A percentile compares a stretch with the other conserved stretches of the same genome.
These are phyloP conservation scores for Aplidium turbinatum DNA, from an alignment of 23 tunicate genomes.

Conservation along the genomic window DNA sequence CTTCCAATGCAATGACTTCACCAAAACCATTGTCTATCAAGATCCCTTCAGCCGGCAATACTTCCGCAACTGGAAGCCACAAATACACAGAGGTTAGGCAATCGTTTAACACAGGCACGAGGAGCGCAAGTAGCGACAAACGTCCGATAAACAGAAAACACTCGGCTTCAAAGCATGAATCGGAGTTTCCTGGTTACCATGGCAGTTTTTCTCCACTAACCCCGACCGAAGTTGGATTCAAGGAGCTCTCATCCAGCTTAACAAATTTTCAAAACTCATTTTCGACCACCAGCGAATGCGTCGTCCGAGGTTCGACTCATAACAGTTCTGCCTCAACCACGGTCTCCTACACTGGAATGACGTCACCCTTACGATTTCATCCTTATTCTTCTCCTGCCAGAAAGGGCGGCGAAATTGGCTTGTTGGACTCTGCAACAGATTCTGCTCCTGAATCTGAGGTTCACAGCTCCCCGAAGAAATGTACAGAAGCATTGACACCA, in stretches of 20 bases:
- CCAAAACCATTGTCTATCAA: slow-evolving; percentile 15
- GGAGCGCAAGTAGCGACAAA: no score
- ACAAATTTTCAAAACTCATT: not conserved
- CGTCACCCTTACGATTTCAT: not conserved
- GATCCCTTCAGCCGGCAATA: no score
- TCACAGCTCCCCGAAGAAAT: no score
- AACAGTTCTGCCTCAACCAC: no score
- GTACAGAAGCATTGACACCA: not conserved
- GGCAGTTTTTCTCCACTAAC: slow-evolving; percentile 82
- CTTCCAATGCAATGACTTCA: not conserved
- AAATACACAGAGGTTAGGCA: no score
- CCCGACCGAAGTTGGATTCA: slow-evolving; percentile 49
- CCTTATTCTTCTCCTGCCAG: not conserved
- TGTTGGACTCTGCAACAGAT: slow-evolving; percentile 76
- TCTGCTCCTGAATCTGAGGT: slow-evolving; percentile 76
- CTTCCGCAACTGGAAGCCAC: no score
- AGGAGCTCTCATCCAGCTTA: not conserved
- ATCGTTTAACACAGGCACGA: no score
- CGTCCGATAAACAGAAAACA: no score
- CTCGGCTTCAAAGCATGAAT: no score
- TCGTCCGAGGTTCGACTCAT: not conserved
- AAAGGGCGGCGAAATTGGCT: not conserved
- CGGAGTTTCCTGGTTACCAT: no score
- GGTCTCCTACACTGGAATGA: no score
- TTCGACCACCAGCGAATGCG: no score